Evolutionary conservation across 2,888 invertebrate species (phyloP).

Genomic region (Cinara cedri): DNA sequence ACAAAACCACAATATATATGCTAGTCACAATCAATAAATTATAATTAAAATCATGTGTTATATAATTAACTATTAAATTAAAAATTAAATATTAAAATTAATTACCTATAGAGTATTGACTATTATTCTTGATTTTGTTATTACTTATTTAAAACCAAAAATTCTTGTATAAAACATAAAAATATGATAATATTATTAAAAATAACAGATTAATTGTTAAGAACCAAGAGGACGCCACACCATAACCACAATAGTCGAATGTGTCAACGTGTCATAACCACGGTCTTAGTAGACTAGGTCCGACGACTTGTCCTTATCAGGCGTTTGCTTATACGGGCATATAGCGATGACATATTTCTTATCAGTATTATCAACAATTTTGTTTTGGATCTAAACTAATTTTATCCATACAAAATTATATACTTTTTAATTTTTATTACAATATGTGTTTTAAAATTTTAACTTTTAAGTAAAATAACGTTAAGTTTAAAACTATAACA

Average conservation of each 20-base stretch:
- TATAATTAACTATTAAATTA: too few species aligned
- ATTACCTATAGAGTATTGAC: background rate
- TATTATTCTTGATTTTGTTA: too few species aligned
- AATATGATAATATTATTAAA: slow-evolving; percentile 22
- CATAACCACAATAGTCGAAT: too few species aligned
- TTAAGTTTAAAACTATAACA: slow-evolving; percentile 9
- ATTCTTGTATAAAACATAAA: too few species aligned
- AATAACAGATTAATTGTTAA: too few species aligned
- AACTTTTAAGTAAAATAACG: background rate
- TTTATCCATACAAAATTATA: background rate
- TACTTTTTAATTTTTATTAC: slow-evolving; percentile 9
- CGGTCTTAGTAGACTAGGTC: too few species aligned
- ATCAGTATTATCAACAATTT: slow-evolving; percentile 4
- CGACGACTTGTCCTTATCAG: too few species aligned
- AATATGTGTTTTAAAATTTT: slow-evolving; percentile 8
- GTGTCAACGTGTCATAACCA: too few species aligned
- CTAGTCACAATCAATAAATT: background rate
- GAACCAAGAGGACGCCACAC: too few species aligned
- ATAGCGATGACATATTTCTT: too few species aligned
- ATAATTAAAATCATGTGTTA: background rate
- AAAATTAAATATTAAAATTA: background rate
- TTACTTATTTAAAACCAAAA: too few species aligned
- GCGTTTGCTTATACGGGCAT: too few species aligned
- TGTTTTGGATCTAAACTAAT: slow-evolving; percentile 15
- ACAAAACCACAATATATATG: background rate